These are phyloP conservation scores for Drosophila ohnishii DNA, from an alignment of 1,140 invertebrate species.

Conservation along the genomic window DNA sequence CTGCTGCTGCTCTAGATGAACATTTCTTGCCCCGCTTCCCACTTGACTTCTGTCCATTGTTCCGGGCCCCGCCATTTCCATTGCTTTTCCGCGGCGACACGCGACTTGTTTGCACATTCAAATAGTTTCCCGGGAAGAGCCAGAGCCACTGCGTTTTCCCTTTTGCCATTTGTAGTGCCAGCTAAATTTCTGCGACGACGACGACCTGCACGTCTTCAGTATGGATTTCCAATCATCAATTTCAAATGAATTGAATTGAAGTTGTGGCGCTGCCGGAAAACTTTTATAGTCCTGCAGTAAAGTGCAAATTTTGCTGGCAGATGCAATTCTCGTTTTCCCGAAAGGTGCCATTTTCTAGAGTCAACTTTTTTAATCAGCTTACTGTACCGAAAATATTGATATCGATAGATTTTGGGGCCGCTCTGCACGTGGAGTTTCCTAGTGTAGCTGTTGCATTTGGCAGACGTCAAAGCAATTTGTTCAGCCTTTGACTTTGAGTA, in stretches of 20 bases:
- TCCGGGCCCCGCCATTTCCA: slow-evolving; percentile 22
- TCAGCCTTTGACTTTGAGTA: slow-evolving; percentile 18
- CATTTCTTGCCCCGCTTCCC: slow-evolving; percentile 55
- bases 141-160: slow-evolving; percentile 17
- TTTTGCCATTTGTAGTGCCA: slow-evolving; percentile 15
- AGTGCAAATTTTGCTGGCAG: slow-evolving; percentile 41
- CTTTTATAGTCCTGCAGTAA: slow-evolving; percentile 35
- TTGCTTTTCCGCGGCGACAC: slow-evolving; percentile 26
- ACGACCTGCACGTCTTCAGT: slow-evolving; percentile 19
- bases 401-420: slow-evolving; percentile 10
- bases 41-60: slow-evolving; percentile 19
- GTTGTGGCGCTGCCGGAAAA: slow-evolving; percentile 20
- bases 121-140: slow-evolving; percentile 16
- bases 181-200: neutral
- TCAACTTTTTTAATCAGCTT: slow-evolving; percentile 12
- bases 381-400: slow-evolving; percentile 10
- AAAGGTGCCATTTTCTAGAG: neutral
- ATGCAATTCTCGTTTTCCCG: slow-evolving; percentile 12
- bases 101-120: slow-evolving; percentile 27
- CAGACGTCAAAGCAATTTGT: slow-evolving; percentile 8
- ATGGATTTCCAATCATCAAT: slow-evolving; percentile 66
- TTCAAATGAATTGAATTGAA: slow-evolving; percentile 57
- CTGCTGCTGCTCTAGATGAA: slow-evolving; percentile 30
- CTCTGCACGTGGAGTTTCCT: neutral
- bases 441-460: neutral